Percentiles rank a stretch among this genome's conserved stretches.
These are phyloP conservation scores for Aphaenogaster rudis DNA, from an alignment of 1,140 invertebrate species.

Conservation along the genomic window DNA sequence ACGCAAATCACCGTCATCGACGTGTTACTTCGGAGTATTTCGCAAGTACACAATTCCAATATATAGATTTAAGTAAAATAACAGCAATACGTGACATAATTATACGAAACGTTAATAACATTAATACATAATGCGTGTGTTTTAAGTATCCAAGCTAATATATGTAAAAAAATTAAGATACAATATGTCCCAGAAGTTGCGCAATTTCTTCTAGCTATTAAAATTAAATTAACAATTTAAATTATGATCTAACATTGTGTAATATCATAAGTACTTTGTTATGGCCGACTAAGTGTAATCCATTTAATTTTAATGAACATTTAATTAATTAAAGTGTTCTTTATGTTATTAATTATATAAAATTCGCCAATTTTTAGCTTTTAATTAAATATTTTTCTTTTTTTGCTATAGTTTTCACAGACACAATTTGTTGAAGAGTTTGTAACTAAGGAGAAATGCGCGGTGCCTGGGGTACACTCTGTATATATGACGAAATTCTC, in stretches of 20 bases:
- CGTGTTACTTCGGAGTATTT: conserved; percentile 10
- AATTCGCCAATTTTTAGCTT: conserved; percentile 2
- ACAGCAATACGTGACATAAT: conserved; percentile 20
- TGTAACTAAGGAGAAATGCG: neutral
- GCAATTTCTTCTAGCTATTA: conserved; percentile 1
- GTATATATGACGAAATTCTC: conserved; percentile 1
- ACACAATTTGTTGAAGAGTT: neutral
- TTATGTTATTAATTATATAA: neutral
- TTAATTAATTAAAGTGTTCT: neutral
- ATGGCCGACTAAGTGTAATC: neutral
- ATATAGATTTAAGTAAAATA: conserved; percentile 53
- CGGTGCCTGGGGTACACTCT: neutral
- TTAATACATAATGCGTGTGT: conserved; percentile 25
- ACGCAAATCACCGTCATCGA: conserved; percentile 15
- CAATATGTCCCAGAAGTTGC: neutral
- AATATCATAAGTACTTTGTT: neutral
- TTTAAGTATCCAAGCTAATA: neutral
- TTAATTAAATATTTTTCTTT: neutral
- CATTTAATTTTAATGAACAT: neutral
- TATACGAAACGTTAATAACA: conserved; percentile 24
- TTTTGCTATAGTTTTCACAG: neutral
- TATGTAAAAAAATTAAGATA: conserved; percentile 23
- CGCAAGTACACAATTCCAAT: conserved; percentile 42
- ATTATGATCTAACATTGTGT: neutral
- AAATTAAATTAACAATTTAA: neutral